phyloP scores from a whole-genome alignment of 53 echinoderm and acorn worm species.

The Zoroaster sp. region DNA sequence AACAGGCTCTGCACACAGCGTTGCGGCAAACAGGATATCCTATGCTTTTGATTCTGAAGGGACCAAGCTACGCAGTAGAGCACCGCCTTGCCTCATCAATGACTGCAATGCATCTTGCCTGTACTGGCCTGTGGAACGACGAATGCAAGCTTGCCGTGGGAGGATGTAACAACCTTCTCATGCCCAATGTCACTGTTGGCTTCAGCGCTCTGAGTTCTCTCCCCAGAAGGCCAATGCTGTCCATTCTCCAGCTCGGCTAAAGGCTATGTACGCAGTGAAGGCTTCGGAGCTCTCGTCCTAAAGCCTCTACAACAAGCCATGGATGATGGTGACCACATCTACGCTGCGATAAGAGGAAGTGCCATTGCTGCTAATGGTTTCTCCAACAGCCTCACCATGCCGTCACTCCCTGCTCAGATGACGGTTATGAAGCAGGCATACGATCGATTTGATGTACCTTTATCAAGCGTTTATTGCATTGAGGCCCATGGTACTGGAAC shows the following conservation, averaged over 20 bases:
- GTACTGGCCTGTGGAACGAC: constrained; percentile 70
- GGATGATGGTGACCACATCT: constrained; percentile 83
- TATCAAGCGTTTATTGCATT: constrained; percentile 71
- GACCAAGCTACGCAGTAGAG: constrained; percentile 80
- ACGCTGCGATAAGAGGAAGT: constrained; percentile 73
- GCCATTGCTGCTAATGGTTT: constrained; percentile 79
- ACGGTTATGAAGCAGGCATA: constrained; percentile 76
- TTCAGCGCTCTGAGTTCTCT: constrained; percentile 85
- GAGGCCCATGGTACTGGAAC: constrained; percentile 97
- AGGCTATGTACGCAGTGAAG: constrained; percentile 93
- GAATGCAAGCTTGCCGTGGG: constrained; percentile 76
- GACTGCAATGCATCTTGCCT: constrained; percentile 88
- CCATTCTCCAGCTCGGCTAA: constrained; percentile 86
- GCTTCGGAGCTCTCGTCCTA: constrained; percentile 78
- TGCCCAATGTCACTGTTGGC: constrained; percentile 80
- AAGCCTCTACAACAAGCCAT: constrained; percentile 76
- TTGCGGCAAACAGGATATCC: constrained; percentile 77
- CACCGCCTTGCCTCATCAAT: constrained; percentile 85
- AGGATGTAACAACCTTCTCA: constrained; percentile 64
- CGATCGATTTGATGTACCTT: constrained; percentile 63
- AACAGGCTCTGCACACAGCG: constrained; percentile 79
- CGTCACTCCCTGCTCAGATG: constrained; percentile 67
- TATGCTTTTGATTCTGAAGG: constrained; percentile 85
- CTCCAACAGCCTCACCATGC: constrained; percentile 82
- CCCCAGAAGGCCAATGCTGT: constrained; percentile 84